A percentile compares a stretch with the other conserved stretches of the same genome.
Evolutionary conservation across 2,888 invertebrate genomes (phyloP).

Genomic region (Cataglyphis rosenhaueri): DNA sequence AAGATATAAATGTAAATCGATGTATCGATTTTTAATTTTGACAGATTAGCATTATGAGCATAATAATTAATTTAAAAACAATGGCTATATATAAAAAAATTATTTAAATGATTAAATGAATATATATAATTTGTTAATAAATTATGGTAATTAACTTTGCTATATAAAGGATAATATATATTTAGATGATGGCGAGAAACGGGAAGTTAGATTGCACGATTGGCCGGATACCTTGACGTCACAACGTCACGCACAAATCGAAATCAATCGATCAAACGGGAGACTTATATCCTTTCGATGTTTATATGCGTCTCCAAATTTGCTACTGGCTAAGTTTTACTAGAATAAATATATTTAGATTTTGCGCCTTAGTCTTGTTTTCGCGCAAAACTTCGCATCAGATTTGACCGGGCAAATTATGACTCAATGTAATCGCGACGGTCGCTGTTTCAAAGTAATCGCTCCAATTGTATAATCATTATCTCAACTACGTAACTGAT

Average conservation of each 20-base stretch:
- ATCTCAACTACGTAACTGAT: not conserved
- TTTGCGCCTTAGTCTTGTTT: not conserved
- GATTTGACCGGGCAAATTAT: no score
- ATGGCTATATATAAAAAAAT: not conserved
- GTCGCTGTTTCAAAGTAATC: not conserved
- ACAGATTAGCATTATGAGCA: not conserved
- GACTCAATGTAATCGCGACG: not conserved
- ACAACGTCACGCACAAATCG: slow-evolving; percentile 57
- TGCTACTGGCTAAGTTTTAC: not conserved
- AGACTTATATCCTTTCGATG: not conserved
- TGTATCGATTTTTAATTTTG: not conserved
- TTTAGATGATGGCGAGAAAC: slow-evolving; percentile 24
- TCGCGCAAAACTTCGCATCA: not conserved
- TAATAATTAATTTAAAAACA: not conserved
- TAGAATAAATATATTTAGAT: not conserved
- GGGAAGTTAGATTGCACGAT: slow-evolving; percentile 58
- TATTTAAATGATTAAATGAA: not conserved
- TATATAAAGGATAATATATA: slow-evolving; percentile 1
- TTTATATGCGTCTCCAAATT: not conserved
- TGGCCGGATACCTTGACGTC: slow-evolving; percentile 72
- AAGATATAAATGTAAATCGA: not conserved
- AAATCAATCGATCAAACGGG: slow-evolving; percentile 35
- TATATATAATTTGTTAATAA: not conserved
- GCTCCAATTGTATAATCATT: slow-evolving; percentile 1
- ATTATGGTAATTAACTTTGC: not conserved